These are phyloP conservation scores for Chloroclystis v-ata DNA, from an alignment of 2,888 invertebrate species.

Conservation along the genomic window DNA sequence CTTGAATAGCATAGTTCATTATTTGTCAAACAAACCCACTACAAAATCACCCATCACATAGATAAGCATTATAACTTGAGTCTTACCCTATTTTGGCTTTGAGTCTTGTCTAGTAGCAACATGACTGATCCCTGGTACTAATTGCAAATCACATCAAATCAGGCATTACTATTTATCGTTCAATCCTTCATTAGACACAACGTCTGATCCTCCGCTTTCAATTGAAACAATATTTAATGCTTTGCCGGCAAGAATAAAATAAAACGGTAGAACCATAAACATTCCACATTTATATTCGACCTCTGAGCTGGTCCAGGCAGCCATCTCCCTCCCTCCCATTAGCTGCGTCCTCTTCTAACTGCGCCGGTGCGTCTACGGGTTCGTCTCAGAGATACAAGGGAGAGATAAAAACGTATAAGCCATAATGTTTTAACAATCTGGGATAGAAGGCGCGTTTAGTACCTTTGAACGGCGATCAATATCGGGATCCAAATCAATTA, in stretches of 20 bases:
- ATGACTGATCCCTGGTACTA: constrained; percentile 3
- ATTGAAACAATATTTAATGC: constrained; percentile 78
- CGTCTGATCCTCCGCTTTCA: constrained; percentile 72
- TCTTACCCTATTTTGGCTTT: too few species aligned
- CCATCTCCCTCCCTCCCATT: constrained; percentile 42
- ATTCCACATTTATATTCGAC: constrained; percentile 78
- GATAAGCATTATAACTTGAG: too few species aligned
- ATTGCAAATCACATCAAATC: constrained; percentile 66
- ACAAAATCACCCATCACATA: too few species aligned
- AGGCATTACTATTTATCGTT: constrained; percentile 62
- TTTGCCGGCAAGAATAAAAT: constrained; percentile 73
- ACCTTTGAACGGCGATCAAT: constrained; percentile 29
- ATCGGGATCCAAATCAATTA: constrained; percentile 31
- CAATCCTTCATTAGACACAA: constrained; percentile 68
- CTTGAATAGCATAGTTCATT: too few species aligned
- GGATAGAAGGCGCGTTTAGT: constrained; percentile 30
- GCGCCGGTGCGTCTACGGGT: constrained; percentile 70
- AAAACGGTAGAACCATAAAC: constrained; percentile 78
- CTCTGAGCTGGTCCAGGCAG: constrained; percentile 60
- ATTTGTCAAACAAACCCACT: too few species aligned
- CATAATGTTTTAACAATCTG: constrained; percentile 75
- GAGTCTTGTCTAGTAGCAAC: too few species aligned
- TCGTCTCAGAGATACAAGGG: constrained; percentile 62
- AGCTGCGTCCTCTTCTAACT: constrained; percentile 53
- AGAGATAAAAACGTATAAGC: constrained; percentile 72